Evolutionary conservation across 1,140 invertebrate genomes (phyloP).

Genomic region (Diabrotica undecimpunctata): DNA sequence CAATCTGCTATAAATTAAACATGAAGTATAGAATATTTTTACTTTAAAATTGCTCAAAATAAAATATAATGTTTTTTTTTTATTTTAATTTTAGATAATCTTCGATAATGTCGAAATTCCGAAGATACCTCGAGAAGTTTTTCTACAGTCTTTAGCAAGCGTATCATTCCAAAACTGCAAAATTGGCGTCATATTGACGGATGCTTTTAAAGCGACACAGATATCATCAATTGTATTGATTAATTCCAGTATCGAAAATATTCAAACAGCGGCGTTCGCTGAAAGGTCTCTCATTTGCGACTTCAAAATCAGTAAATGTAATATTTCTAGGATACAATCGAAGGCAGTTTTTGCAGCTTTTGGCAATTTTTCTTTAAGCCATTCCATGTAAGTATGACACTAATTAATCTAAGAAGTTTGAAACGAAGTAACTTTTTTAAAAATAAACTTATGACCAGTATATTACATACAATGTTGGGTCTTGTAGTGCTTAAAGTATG

Average conservation of each 20-base stretch:
- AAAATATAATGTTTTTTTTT: not conserved
- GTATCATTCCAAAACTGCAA: conserved; percentile 57
- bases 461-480: no score
- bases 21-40: no score
- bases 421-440: no score
- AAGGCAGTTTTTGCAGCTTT: conserved; percentile 63
- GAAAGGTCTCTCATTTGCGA: conserved; percentile 59
- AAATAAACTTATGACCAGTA: no score
- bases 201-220: conserved; percentile 63
- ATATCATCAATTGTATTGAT: conserved; percentile 59
- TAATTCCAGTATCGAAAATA: conserved; percentile 57
- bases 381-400: conserved; percentile 57
- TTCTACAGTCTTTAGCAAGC: conserved; percentile 60
- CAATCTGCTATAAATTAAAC: no score
- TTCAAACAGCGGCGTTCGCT: conserved; percentile 63
- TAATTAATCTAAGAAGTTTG: not conserved
- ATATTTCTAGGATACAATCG: conserved; percentile 53
- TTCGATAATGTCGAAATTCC: conserved; percentile 59
- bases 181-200: conserved; percentile 53
- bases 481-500: no score
- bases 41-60: no score
- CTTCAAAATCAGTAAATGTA: conserved; percentile 59
- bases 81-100: conserved; percentile 59
- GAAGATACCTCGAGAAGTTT: conserved; percentile 58
- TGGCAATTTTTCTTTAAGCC: conserved; percentile 60